Evolutionary conservation across 2,888 invertebrate species (phyloP).

Genomic region (Amiota communis): DNA sequence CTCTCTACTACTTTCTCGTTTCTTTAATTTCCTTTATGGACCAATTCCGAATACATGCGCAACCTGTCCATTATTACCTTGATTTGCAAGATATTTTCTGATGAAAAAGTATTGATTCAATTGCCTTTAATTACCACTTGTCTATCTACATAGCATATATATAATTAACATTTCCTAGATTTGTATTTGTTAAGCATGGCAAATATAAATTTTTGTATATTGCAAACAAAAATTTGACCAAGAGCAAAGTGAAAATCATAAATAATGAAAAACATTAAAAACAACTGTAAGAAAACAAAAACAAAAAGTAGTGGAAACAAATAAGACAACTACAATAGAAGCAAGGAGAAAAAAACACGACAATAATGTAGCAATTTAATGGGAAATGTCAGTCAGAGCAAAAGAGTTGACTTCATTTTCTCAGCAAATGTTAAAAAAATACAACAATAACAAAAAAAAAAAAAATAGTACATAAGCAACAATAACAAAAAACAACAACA

Average conservation of each 20-base stretch:
- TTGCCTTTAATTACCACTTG: too few species aligned
- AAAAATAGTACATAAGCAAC: too few species aligned
- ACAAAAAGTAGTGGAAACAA: background rate
- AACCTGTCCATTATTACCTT: background rate
- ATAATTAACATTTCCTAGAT: too few species aligned
- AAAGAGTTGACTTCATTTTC: conserved; percentile 65
- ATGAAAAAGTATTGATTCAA: too few species aligned
- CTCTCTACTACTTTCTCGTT: too few species aligned
- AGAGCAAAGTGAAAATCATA: background rate
- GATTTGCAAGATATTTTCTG: too few species aligned
- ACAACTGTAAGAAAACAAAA: conserved; percentile 8
- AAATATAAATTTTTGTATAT: background rate
- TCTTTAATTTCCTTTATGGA: background rate
- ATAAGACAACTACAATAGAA: conserved; percentile 20
- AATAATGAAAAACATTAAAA: too few species aligned
- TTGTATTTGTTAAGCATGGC: too few species aligned
- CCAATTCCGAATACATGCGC: background rate
- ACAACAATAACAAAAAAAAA: too few species aligned
- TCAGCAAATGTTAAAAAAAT: conserved; percentile 6
- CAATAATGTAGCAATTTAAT: conserved; percentile 66
- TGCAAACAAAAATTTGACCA: background rate
- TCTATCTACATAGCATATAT: too few species aligned
- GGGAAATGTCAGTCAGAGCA: conserved; percentile 64
- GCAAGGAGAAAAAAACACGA: conserved; percentile 45
- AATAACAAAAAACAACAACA: too few species aligned